Evolutionary conservation across 2,113 vertebrate genomes (phyloP).

Genomic region (Malurus alboscapulatus): DNA sequence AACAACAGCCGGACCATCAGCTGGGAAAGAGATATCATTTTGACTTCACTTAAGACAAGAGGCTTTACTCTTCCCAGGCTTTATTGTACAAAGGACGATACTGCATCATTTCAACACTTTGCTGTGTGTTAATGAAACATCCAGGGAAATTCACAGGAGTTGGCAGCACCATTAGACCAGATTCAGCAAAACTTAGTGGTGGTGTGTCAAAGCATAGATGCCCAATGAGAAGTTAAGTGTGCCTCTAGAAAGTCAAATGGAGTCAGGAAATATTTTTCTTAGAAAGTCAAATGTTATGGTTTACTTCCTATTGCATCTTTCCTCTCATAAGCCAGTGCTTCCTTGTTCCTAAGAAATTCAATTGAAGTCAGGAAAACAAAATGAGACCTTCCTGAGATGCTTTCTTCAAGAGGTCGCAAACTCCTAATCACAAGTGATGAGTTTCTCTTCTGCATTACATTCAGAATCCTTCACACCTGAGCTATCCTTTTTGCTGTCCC

Average conservation of each 20-base stretch:
- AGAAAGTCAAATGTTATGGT: neutral
- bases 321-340: neutral
- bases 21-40: neutral
- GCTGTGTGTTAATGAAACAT: neutral
- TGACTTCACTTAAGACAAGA: neutral
- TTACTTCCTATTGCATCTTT: neutral
- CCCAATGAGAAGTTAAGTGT: neutral
- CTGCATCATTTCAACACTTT: neutral
- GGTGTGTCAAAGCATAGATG: neutral
- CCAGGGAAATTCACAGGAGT: neutral
- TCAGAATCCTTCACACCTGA: neutral
- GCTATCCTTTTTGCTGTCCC: neutral
- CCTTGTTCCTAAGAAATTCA: neutral
- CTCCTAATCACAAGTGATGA: neutral
- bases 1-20: neutral
- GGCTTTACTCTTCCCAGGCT: neutral
- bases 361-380: neutral
- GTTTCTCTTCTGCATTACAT: neutral
- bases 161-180: neutral
- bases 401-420: neutral
- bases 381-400: neutral
- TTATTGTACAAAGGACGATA: neutral
- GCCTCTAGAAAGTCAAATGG: neutral
- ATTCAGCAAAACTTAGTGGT: neutral
- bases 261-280: neutral